Base-by-base conservation (phyloP, 35 echinoderm and acorn worm genomes). In the Ptychodera flava region DNA sequence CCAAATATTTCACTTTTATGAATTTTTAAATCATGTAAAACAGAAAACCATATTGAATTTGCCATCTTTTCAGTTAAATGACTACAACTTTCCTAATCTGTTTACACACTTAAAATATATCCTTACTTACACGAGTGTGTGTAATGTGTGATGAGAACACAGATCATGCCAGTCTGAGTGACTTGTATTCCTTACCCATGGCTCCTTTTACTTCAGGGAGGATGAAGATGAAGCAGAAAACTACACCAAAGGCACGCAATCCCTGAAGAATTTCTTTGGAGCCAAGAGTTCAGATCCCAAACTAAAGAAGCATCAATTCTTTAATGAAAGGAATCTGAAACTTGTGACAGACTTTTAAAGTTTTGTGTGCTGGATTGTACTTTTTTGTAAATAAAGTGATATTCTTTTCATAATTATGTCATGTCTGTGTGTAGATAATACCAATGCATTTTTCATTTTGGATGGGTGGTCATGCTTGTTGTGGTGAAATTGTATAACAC, bases 231-330 rank as follows among this genome's bases (percentile, higher is more conserved):
- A 97, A 52, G 92, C 91, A 79, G 92, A 92, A 0, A 92, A 98
- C 37, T 64, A 35, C 78, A 88, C 95, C 0, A 94, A 94, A 35
- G 95, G 95, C 37, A 92, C 77, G 14, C 90, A 90, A 32, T 98
- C 95, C 0, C 52, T 98, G 16, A 81, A 91, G 1, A 88, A 92
- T 16, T 98, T 94, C 89, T 98, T 98, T 84, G 84, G 92, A 78
- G 92, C 95, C 27, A 98, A 94, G 88, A 87, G 84, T 45, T 91
- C 90, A 53, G 88, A 98, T 78, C 81, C 90, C 1, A 83, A 88
- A 31, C 82, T 92, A 75, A 98, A 98, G 88, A 93, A 97, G 86
- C 95, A 98, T 78, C 87, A 93, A 38, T 98, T 98, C 85, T 98
- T 98, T 88, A 85, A 94, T 32, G 95, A 98, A 78, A 85, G 95